Base-by-base conservation (phyloP, 2,888 invertebrate species). In the Erpobdella octoculata region DNA sequence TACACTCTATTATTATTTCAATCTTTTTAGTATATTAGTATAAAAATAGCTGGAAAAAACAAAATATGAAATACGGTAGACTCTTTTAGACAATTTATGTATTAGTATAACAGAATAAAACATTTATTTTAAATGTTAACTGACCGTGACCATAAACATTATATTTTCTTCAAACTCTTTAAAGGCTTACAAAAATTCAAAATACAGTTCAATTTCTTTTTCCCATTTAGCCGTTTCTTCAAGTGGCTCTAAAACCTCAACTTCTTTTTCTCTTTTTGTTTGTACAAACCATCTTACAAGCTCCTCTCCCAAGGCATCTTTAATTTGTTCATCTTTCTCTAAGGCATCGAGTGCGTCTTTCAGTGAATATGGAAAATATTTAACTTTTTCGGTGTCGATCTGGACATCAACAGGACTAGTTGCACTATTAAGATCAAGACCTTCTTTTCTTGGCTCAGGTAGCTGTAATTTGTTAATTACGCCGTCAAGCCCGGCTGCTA, bases 401-500 rank as follows among this genome's bases (percentile, higher is more conserved):
- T 35, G 28, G 31, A 31, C 12, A 35, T n/a, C 62, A 31, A 33
- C 62, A 9, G 62, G 62, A 6, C 31, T 8, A 35, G 8, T 18
- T 33, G n/a, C 8, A 35, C n/a, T 28, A 9, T 31, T 33, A n/a
- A 62, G 31, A 9, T 33, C 35, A 6, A 33, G 9, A n/a, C 18
- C 35, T n/a, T 31, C 35, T 8, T 6, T 35, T 33, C 62, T 31
- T 9, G 53, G 1, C n/a, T 6, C 31, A 15, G n/a, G 36, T 2
- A 69, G 58, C 4, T 33, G 58, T 9, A 74, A 28, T 37, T 74
- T 71, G 33, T 70, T 71, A 28, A 66, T n/a, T 12, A 75, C 28
- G 9, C 76, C 75, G 64, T 76, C 75, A 15, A 74, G n/a, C 4
- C 74, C 74, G 35, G 74, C 74, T 18, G 73, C 74, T 6, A 74